Evolutionary conservation across 2,888 invertebrate genomes (phyloP).

Genomic region (Shargacucullia verbasci): DNA sequence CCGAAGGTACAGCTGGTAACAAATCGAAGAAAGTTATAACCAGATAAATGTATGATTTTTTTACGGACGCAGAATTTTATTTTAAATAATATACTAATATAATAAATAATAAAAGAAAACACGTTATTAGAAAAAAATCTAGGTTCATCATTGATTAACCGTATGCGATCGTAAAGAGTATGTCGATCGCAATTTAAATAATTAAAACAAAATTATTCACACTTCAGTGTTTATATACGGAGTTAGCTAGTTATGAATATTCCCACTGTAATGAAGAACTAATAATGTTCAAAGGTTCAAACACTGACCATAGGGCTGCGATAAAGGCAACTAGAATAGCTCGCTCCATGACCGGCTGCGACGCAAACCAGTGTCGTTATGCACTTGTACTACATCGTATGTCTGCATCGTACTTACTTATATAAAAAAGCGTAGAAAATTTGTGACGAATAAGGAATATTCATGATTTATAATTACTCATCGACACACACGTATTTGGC

Average conservation of each 20-base stretch:
- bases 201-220: slow-evolving; percentile 7
- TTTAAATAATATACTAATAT: too few species aligned
- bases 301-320: slow-evolving; percentile 40
- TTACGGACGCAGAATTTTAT: too few species aligned
- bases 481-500: too few species aligned
- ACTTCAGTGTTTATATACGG: neutral
- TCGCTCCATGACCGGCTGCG: slow-evolving; percentile 42
- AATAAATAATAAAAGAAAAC: too few species aligned
- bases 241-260: neutral
- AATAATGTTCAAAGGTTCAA: slow-evolving; percentile 2
- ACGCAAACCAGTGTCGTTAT: slow-evolving; percentile 36
- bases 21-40: neutral
- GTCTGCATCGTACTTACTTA: slow-evolving; percentile 27
- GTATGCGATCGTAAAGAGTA: neutral
- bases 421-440: slow-evolving; percentile 37
- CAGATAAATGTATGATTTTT: too few species aligned
- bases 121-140: too few species aligned
- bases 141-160: too few species aligned
- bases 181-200: neutral
- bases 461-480: slow-evolving; percentile 3
- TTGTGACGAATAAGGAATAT: slow-evolving; percentile 42
- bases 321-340: slow-evolving; percentile 18
- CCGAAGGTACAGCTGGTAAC: slow-evolving; percentile 19
- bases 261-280: neutral
- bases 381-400: slow-evolving; percentile 16